These are phyloP conservation scores for Ailuropoda melanoleuca DNA, from an alignment of 2,113 vertebrate genomes.

Conservation along the genomic window DNA sequence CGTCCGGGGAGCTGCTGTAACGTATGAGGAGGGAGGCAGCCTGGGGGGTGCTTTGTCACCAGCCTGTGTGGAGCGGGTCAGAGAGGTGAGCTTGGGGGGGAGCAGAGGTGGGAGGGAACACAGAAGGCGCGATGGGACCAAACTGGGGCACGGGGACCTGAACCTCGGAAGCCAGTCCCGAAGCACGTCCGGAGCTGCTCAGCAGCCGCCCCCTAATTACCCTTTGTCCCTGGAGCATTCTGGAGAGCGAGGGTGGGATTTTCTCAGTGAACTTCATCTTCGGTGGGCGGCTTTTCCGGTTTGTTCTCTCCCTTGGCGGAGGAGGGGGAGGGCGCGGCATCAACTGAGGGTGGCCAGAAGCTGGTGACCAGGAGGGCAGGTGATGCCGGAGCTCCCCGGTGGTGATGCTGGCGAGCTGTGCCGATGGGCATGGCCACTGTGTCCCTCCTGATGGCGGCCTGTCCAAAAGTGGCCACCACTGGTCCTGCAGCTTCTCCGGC, in stretches of 20 bases:
- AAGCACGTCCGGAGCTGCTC: neutral
- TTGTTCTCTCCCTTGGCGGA: neutral
- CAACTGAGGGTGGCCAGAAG: neutral
- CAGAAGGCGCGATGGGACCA: neutral
- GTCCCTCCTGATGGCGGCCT: constrained; percentile 83
- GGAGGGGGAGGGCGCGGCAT: neutral
- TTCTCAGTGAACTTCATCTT: neutral
- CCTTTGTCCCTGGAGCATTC: neutral
- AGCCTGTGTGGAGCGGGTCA: constrained; percentile 73
- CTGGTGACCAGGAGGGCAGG: constrained; percentile 44
- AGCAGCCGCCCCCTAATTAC: neutral
- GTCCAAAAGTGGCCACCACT: constrained; percentile 81
- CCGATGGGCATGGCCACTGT: constrained; percentile 10
- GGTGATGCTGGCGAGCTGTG: neutral
- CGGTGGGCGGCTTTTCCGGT: neutral
- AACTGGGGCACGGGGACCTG: neutral
- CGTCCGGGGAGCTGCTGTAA: constrained; percentile 71
- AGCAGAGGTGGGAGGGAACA: neutral
- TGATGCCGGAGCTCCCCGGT: neutral
- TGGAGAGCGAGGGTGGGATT: neutral
- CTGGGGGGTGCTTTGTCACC: constrained; percentile 69
- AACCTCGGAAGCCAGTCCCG: neutral
- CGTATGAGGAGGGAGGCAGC: constrained; percentile 79
- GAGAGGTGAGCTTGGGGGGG: constrained; percentile 31
- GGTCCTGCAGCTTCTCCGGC: constrained; percentile 69